Evolutionary conservation across 2,888 invertebrate species (phyloP), one percentile per base, ranked within the genome.

Genomic region (Aphidius colemani): DNA sequence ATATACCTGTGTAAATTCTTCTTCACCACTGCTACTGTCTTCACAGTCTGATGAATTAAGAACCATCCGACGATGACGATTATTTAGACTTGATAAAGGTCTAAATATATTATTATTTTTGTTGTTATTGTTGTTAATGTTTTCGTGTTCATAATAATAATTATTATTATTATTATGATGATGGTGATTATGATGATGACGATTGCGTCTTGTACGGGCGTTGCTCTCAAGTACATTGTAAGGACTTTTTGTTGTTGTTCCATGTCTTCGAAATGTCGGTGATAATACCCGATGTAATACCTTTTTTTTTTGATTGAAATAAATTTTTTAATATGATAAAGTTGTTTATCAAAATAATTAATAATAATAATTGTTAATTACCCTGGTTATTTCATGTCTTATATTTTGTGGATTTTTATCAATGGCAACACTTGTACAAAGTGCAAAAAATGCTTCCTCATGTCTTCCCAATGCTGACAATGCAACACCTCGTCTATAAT

Each of bases 401-500:
- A 88, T 86, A 67, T 85, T 75, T 57, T 86, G 85, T 0, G 81
- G 74, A 41, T 84, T 82, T 61, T 84, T 83, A 71, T 87, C 86
- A 57, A 88, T 82, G n/a, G 85, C 85, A 55, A 86, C 83, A 72
- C 87, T 87, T 63, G 86, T 82, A 59, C 86, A 84, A 65, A 87
- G 84, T 13, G 86, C 84, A 11, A 86, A 79, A 46, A 87, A 83
- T 13, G 88, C 87, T 68, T 88, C 88, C 70, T 88, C 87, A 75
- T 85, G 84, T 57, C 84, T 82, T 30, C 84, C 84, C 56, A 87
- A 76, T 7, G 85, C 85, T 53, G 83, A 82, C 60, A 88, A 80
- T 13, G 86, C 86, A 66, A 84, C 78, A 10, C 86, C 87, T 75
- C 86, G 83, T 51, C 87, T 82, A 71, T 85, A 87, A 75, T 88